These are phyloP conservation scores for Stenurella melanura DNA, from an alignment of 2,888 invertebrate genomes.

Conservation along the genomic window DNA sequence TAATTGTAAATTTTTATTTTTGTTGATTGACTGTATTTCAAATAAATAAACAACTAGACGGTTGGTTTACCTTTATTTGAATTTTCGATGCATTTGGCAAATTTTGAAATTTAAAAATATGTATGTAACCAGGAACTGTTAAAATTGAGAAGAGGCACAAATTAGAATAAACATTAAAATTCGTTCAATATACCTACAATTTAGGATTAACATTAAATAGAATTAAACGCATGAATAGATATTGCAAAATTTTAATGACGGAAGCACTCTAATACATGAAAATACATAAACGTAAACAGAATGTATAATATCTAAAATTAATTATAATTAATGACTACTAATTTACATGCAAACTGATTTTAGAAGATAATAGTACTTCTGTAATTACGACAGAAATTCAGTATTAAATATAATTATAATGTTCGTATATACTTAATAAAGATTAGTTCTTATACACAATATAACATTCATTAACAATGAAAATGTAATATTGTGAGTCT, in stretches of 20 bases:
- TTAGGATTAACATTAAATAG: no score
- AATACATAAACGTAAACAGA: neutral
- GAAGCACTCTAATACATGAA: neutral
- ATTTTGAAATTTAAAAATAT: neutral
- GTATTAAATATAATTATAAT: neutral
- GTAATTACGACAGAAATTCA: neutral
- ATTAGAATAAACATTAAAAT: no score
- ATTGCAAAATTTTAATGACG: neutral
- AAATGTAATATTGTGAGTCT: no score
- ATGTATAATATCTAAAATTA: neutral
- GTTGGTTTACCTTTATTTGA: no score
- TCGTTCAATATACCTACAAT: no score
- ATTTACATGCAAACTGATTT: neutral
- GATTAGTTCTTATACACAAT: neutral
- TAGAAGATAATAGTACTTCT: neutral
- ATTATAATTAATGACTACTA: neutral
- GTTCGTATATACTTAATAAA: neutral
- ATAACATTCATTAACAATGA: neutral
- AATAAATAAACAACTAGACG: no score
- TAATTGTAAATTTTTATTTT: no score
- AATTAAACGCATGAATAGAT: neutral
- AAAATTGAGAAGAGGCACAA: no score
- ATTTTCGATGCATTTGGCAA: no score
- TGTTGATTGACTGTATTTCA: no score
- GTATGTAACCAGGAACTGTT: no score